Base-by-base conservation (phyloP, 2,113 vertebrate species). In the Buteo buteo region DNA sequence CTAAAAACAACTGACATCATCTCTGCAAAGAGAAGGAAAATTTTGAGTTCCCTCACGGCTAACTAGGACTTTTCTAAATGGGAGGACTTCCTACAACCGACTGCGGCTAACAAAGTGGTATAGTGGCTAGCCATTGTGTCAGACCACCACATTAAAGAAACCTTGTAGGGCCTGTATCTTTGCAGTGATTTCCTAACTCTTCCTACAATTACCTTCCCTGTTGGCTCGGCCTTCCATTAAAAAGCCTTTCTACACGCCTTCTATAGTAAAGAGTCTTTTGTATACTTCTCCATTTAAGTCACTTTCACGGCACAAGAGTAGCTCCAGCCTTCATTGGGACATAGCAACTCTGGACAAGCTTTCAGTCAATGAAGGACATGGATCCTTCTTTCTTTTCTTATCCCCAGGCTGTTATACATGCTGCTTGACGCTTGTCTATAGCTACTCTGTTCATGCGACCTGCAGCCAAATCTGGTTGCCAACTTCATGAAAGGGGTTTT, bases 71-170 rank as follows among this genome's bases (percentile, higher is more conserved):
- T 38, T 74, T 64, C 55, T 57, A 21, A 90, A 65, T 12, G 13
- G 52, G 21, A 91, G 16, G 40, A 71, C 11, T 49, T 79, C 17
- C 0, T n/a, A 66, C 38, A 84, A n/a, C 3, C 0, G 13, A 24
- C n/a, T 65, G 72, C n/a, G 52, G 34, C 62, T 64, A 72, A 76
- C 9, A 34, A 45, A 64, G 69, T 9, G 15, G 3, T 59, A 28
- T 2, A 44, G 32, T 22, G 42, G 40, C 19, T 25, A 54, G 13
- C 54, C 38, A 59, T 34, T 0, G 0, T 34, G 66, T 67, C 29
- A 65, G 82, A 71, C 13, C 42, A 64, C 12, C 45, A 47, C 24
- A 3, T 11, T 44, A 14, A 54, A 28, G 20, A 59, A 64, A 40
- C 16, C 22, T 78, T 78, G 32, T 10, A 58, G 36, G 19, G n/a